Base-by-base conservation (phyloP, 2,113 vertebrate species). In the Alethe diademata region DNA sequence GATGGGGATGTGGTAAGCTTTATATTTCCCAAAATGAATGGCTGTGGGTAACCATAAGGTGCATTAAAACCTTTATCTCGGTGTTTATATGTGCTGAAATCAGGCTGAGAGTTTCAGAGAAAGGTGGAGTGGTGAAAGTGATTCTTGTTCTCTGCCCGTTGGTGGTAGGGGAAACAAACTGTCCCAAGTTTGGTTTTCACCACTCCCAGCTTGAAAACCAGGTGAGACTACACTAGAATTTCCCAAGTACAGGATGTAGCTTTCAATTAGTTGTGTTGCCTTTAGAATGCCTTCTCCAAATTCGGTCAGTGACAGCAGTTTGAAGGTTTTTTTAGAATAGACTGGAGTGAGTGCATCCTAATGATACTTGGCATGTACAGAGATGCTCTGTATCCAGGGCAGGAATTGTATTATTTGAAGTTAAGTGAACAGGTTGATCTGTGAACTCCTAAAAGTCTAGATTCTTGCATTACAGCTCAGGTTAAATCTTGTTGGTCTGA, bases 211-310 rank as follows among this genome's bases (percentile, higher is more conserved):
- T 45, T 65, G 45, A 69, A 76, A 78, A 42, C 12, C 24, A 74
- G 17, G 5, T 25, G 9, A 70, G 3, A 45, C 6, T 36, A 60
- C 35, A 31, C 8, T 35, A 23, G 45, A 56, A 19, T 78, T 73
- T 57, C 25, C 15, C 16, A 53, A 7, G 4, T 31, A 8, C 0
- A 18, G 9, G 13, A 25, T 47, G 16, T 5, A 61, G 23, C 2
- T 78, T 73, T 84, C 31, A 43, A 14, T 64, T 11, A 43, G 11
- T 8, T 19, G 2, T 28, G 11, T 36, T 81, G 24, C 8, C 4
- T 92, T 69, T 42, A 1, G 2, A 47, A 56, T 33, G 4, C 5
- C 23, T 91, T 85, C 16, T 60, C 45, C 28, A 56, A 40, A 28
- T 25, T 15, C 4, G 0, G 14, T 61, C 51, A 60, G 33, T 45